Evolutionary conservation across 2,113 vertebrate genomes (phyloP).

Genomic region (Pelvicachromis taeniatus): DNA sequence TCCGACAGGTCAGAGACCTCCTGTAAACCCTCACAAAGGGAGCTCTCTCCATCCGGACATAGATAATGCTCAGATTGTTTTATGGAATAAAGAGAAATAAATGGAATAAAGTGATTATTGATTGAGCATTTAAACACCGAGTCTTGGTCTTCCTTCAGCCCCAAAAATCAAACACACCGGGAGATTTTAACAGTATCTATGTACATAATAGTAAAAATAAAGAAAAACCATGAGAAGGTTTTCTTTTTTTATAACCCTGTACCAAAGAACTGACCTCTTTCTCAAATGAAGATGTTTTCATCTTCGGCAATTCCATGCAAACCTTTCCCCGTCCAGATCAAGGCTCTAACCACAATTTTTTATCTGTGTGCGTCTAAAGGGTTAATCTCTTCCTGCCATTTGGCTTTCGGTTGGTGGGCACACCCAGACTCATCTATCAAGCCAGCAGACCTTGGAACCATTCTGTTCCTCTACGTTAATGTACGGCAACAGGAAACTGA

Average conservation of each 20-base stretch:
- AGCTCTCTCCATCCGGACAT: too few species aligned
- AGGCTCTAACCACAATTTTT: conserved; percentile 31
- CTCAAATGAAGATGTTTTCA: not conserved
- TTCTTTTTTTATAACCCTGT: not conserved
- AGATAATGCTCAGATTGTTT: too few species aligned
- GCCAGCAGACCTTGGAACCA: conserved; percentile 37
- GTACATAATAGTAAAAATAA: too few species aligned
- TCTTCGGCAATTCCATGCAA: conserved; percentile 22
- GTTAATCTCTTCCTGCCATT: conserved; percentile 60
- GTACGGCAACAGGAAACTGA: not conserved
- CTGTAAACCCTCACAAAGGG: too few species aligned
- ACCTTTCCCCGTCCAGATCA: conserved; percentile 13
- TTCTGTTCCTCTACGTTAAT: conserved; percentile 48
- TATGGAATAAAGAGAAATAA: too few species aligned
- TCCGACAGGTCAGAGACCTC: too few species aligned
- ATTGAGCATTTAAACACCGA: too few species aligned
- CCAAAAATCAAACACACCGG: too few species aligned
- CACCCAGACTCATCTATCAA: conserved; percentile 24
- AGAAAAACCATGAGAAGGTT: not conserved
- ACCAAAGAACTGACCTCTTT: not conserved
- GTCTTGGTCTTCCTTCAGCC: too few species aligned
- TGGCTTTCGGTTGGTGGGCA: conserved; percentile 55
- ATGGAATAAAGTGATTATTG: too few species aligned
- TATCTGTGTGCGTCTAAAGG: conserved; percentile 10
- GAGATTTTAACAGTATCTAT: too few species aligned